Evolutionary conservation across 2,797 vertebrate species (phyloP), one percentile per base, ranked within the genome.

Genomic region (Molossus alvarezi): DNA sequence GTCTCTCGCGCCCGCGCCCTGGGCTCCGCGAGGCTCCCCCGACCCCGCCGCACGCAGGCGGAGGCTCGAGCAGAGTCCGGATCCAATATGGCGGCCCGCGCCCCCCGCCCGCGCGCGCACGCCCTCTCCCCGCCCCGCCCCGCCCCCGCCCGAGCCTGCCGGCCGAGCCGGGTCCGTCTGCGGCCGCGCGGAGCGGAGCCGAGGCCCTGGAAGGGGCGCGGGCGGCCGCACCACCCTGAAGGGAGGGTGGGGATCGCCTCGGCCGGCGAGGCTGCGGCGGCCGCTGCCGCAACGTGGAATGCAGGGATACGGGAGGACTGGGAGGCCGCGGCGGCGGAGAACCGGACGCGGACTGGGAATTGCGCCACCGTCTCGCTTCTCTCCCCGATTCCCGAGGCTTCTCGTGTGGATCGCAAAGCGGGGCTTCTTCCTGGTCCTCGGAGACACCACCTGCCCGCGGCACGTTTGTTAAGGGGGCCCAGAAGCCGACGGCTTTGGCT

Each of bases 41-140:
- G 88, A 45, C 97, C 73, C 92, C 92, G 75, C 92, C 94, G 94
- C 96, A 48, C 93, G 94, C 96, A 88, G 96, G 95, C 76, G 89
- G 87, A 80, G 33, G 93, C 93, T 71, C 58, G 83, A n/a, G 86
- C 91, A 71, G 62, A 27, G 95, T 60, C 94, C 75, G 88, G 93
- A 96, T 97, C 92, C 98, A 98, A 98, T 95, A 98, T 98, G 98
- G 98, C 98, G 98, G 97, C 94, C n/a, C 55, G 77, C 82, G 93
- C 88, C 82, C 73, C 53, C 71, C 93, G 60, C 89, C 37, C 90
- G 4, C 93, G 9, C 94, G 20, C 77, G n/a, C 71, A 3, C 75
- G 11, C 69, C 48, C 48, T 13, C 14, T 27, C 81, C 60, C 64
- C n/a, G 45, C 73, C 87, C 91, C 90, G 71, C 71, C 15, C 48